These are phyloP conservation scores for Rhopalosiphum maidis DNA, from an alignment of 1,140 invertebrate genomes.

Conservation along the genomic window DNA sequence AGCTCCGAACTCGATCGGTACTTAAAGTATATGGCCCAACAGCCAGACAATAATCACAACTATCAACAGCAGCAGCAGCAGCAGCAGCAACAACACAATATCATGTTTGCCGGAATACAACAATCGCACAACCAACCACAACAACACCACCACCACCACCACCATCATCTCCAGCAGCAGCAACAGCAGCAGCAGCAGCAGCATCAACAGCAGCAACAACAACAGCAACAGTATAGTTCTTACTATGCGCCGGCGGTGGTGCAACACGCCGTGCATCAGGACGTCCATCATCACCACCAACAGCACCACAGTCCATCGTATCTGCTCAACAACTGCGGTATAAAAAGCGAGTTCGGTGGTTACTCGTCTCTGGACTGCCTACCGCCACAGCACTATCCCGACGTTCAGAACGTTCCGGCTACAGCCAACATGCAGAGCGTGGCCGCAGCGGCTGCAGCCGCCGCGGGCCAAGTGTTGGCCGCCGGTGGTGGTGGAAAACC, in stretches of 20 bases:
- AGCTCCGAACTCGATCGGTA: constrained; percentile 71
- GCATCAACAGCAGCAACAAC: constrained; percentile 55
- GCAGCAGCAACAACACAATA: constrained; percentile 59
- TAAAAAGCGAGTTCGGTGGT: constrained; percentile 46
- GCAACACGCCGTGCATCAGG: constrained; percentile 31
- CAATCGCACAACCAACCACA: constrained; percentile 59
- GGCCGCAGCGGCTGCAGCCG: constrained; percentile 60
- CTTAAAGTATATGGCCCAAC: constrained; percentile 66
- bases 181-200: constrained; percentile 40
- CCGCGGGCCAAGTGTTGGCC: constrained; percentile 63
- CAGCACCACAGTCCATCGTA: constrained; percentile 51
- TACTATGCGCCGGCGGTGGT: constrained; percentile 41
- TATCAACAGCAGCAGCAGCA: constrained; percentile 60
- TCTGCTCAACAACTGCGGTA: constrained; percentile 30
- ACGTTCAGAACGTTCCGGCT: constrained; percentile 46
- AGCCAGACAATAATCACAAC: constrained; percentile 60
- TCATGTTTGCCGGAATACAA: background rate
- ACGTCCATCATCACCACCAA: background rate
- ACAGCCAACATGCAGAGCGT: constrained; percentile 50
- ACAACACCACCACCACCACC: constrained; percentile 46
- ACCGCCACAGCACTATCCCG: constrained; percentile 31
- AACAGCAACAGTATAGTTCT: constrained; percentile 55
- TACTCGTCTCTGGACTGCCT: constrained; percentile 1
- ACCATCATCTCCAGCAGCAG: constrained; percentile 32
- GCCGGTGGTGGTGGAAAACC: constrained; percentile 61